Base-by-base conservation (phyloP, 2,888 invertebrate genomes). In the Dolichomitus sp. region DNA sequence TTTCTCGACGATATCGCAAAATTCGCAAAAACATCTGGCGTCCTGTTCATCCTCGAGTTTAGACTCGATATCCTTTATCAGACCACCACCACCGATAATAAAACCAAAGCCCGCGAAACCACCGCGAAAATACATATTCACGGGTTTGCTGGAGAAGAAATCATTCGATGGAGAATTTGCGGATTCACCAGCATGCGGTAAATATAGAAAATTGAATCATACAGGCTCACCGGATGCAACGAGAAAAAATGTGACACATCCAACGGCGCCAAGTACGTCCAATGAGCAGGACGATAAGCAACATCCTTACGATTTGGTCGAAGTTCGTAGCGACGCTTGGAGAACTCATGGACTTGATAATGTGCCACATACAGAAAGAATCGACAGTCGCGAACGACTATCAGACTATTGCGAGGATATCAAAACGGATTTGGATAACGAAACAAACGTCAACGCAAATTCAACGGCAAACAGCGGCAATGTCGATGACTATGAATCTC, bases 261-360 rank as follows among this genome's bases (percentile, higher is more conserved):
- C 63, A 0, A 52, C 48, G 52, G n/a, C 72, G 0, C 17, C 72
- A n/a, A 52, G 42, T 17, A 1, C 40, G 9, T 17, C 57, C 14
- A 30, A 66, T 4, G 42, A 66, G 45, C 63, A 70, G 14, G 93
- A 94, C 52, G 94, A 95, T 4, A 95, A 95, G 79, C 94, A 95
- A 81, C 95, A 95, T 86, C 95, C 96, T 89, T 97, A 97, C 92
- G 97, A 98, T 90, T 95, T 96, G 90, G 96, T 98, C 33, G 97
- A 97, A 94, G 95, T 96, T 6, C 95, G 97, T 82, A 96, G 95
- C 88, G 96, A 97, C 88, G 97, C 97, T 9, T 97, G 97, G 97
- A 96, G 96, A 91, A 97, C 97, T 0, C 94, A 97, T 82, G 97
- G 97, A 0, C 95, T 97, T 23, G 96, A 96, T 90, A 96, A 96